Conservation (phyloP, 92 coral and sea anemone species). For the Bergia puertoricense region DNA sequence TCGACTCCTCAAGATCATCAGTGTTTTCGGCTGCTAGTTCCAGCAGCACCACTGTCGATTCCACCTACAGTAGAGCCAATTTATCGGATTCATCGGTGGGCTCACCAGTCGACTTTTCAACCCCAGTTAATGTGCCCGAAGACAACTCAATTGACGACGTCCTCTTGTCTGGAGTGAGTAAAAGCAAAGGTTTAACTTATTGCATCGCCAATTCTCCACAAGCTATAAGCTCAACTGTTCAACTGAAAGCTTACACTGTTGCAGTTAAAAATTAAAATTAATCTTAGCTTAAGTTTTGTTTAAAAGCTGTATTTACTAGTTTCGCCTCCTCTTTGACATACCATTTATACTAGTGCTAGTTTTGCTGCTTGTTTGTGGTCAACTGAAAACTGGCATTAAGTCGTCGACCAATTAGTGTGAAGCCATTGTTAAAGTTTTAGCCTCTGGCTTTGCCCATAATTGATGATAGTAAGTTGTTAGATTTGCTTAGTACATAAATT, state of each 20-base stretch:
- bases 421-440: neutral
- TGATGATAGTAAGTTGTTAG: neutral
- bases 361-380: neutral
- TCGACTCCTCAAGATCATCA: neutral
- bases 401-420: neutral
- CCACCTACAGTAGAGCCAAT: neutral
- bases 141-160: neutral
- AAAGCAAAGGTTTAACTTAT: too few species aligned
- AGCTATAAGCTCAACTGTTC: neutral
- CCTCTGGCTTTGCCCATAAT: neutral
- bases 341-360: neutral
- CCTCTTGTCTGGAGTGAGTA: neutral
- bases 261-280: neutral
- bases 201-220: too few species aligned
- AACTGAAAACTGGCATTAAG: neutral
- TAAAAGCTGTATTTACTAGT: neutral
- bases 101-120: neutral
- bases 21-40: neutral
- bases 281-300: too few species aligned
- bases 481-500: neutral
- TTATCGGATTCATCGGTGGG: neutral
- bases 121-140: neutral
- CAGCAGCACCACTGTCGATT: neutral
- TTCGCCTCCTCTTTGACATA: neutral
- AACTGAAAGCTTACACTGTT: neutral